phyloP scores from a whole-genome alignment of 2,888 invertebrate genomes.

The Spialia ferax region DNA sequence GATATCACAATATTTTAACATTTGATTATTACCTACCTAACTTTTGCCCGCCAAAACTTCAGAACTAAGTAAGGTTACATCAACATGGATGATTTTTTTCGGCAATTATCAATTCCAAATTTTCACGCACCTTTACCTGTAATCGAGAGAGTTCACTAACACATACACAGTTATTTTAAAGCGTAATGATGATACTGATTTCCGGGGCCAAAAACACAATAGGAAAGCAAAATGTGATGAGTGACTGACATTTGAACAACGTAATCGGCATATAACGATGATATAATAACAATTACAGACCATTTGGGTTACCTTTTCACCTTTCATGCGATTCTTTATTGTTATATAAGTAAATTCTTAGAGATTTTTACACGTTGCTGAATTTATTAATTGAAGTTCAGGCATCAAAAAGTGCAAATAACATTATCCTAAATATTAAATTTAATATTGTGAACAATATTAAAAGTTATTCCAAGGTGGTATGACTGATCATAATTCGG shows the following conservation, averaged over 20 bases:
- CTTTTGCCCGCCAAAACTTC: no score
- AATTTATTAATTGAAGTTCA: not conserved
- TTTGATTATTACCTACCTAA: no score
- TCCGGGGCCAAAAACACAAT: slow-evolving; percentile 10
- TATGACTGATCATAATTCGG: no score
- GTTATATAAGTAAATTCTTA: not conserved
- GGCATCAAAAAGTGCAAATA: not conserved
- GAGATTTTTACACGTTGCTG: not conserved
- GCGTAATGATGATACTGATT: slow-evolving; percentile 8
- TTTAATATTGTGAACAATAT: no score
- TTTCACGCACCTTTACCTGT: slow-evolving; percentile 6
- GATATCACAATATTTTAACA: no score
- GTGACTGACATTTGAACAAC: slow-evolving; percentile 20
- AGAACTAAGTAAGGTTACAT: no score
- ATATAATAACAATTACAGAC: slow-evolving; percentile 17
- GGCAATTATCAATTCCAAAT: no score
- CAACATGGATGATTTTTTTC: no score
- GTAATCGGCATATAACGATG: slow-evolving; percentile 20
- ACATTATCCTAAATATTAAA: not conserved
- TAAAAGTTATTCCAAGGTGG: no score
- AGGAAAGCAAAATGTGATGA: not conserved
- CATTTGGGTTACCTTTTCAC: slow-evolving; percentile 8
- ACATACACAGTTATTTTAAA: not conserved
- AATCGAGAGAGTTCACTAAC: slow-evolving; percentile 8
- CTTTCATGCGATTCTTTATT: slow-evolving; percentile 8